phyloP scores from a whole-genome alignment of 1,140 invertebrate genomes.

The Tenebrio molitor region DNA sequence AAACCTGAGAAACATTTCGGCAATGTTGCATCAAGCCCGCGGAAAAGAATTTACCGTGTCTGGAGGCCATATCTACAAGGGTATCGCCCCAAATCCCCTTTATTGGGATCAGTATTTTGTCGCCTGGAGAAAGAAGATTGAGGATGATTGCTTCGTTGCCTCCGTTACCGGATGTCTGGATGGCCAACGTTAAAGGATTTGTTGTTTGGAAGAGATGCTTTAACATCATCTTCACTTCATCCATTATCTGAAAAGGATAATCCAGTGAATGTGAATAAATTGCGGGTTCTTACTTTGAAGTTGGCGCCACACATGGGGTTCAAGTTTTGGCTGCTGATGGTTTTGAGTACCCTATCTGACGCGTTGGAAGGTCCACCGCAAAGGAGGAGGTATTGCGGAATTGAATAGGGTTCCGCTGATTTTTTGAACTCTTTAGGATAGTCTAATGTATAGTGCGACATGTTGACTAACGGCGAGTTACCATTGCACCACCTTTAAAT shows the following conservation, averaged over 20 bases:
- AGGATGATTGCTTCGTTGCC: conserved; percentile 84
- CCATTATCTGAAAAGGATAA: conserved; percentile 67
- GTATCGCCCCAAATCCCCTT: conserved; percentile 85
- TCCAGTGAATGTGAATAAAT: background rate
- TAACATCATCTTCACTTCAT: conserved; percentile 83
- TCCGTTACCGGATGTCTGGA: conserved; percentile 82
- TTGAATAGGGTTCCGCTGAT: no score
- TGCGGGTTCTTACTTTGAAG: background rate
- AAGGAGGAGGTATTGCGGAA: no score
- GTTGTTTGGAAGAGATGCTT: conserved; percentile 87
- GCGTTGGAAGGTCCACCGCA: no score
- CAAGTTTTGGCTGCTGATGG: background rate
- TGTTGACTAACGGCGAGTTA: no score
- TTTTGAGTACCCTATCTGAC: background rate
- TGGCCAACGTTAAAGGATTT: conserved; percentile 80
- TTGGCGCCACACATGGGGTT: background rate
- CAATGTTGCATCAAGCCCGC: background rate
- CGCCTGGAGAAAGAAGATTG: conserved; percentile 81
- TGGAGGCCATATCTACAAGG: conserved; percentile 75
- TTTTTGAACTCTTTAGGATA: no score
- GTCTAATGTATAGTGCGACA: no score
- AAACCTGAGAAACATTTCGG: background rate
- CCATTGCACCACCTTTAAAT: no score
- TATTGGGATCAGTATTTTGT: conserved; percentile 77
- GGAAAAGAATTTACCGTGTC: conserved; percentile 67